Evolutionary conservation across 2,797 vertebrate genomes (phyloP), one percentile per base, ranked within the genome.

Genomic region (Urocyon cinereoargenteus): DNA sequence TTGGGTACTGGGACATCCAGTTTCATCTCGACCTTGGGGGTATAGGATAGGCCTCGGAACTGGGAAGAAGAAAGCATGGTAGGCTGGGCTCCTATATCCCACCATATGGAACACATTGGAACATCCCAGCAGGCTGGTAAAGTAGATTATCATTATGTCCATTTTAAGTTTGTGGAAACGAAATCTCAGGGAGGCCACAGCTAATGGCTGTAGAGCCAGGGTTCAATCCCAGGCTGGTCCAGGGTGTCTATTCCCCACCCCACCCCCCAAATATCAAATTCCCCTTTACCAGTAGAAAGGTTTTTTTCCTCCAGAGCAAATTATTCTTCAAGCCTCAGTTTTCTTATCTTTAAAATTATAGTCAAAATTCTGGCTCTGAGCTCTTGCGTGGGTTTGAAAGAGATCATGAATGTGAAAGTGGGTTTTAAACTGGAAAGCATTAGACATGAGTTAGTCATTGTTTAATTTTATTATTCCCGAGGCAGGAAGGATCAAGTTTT

Each of bases 391-490:
- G 73, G 84, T 93, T 96, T 86, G 95, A 93, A 92, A 93, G 92
- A 92, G 87, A 95, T 87, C 91, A 90, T 91, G 49, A 59, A 94
- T 89, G 36, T 84, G 92, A 97, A 93, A 64, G 87, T 82, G 82
- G 59, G 78, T 87, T 96, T 89, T 87, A 72, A 91, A 91, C 12
- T 26, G 66, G 34, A 85, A 96, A 96, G 85, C 72, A 55, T 86
- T 70, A 85, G 92, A 68, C 22, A 0, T 26, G 68, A 78, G 84
- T 96, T 78, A 90, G 93, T 95, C 90, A 94, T 93, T 97, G 92
- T 82, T 95, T 95, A 62, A 87, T 90, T 96, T 97, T 94, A 93
- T 93, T 94, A 95, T 91, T 97, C 92, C 51, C 59, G 85, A 64
- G 85, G 75, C 64, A 94, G 96, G 88, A 91, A 94, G 95, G 86